phyloP scores from a whole-genome alignment of 2,113 vertebrate genomes.

The Colaptes auratus region DNA sequence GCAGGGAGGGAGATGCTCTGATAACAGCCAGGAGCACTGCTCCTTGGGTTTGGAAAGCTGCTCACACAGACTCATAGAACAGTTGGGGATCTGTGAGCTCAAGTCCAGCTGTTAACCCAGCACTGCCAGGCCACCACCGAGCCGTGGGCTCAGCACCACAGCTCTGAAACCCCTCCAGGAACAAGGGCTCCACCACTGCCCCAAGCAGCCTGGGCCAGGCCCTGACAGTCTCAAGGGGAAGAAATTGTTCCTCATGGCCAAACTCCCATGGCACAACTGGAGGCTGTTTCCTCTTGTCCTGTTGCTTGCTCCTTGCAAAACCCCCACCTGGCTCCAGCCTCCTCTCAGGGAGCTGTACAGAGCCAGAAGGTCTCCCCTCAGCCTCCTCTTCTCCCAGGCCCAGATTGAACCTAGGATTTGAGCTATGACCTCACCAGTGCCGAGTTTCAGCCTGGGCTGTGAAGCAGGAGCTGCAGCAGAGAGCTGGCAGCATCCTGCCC shows the following conservation, averaged over 20 bases:
- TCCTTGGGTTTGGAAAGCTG: neutral
- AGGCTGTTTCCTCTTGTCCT: too few relatives aligned
- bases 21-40: rapidly evolving
- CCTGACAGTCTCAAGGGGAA: too few relatives aligned
- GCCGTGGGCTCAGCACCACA: neutral
- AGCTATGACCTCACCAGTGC: neutral
- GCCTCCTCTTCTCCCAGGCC: too few relatives aligned
- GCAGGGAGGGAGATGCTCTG: rapidly evolving
- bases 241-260: too few relatives aligned
- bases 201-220: too few relatives aligned
- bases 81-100: neutral
- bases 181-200: neutral
- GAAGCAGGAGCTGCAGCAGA: neutral
- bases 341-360: too few relatives aligned
- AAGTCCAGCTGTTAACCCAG: neutral
- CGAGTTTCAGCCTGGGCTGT: neutral
- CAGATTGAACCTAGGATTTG: neutral
- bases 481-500: neutral
- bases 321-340: too few relatives aligned
- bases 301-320: too few relatives aligned
- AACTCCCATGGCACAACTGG: too few relatives aligned
- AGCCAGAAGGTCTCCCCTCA: too few relatives aligned
- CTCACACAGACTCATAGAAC: neutral
- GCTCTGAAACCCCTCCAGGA: neutral
- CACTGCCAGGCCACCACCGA: neutral